A percentile compares a stretch with the other conserved stretches of the same genome.
Conservation (phyloP, 53 echinoderm and acorn worm genomes). For the Henricia sp. region DNA sequence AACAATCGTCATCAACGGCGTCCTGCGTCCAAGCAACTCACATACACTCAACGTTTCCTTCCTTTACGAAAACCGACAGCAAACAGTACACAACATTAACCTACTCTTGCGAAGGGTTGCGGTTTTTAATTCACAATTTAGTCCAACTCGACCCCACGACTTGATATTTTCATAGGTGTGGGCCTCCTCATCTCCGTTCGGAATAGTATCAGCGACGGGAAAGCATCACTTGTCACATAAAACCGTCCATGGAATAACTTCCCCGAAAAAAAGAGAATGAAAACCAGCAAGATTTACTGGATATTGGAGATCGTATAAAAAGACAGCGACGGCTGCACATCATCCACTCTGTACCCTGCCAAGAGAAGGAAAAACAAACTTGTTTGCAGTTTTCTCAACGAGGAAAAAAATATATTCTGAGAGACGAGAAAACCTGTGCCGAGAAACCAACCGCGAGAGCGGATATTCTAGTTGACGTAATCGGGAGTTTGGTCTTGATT, state of each 20-base stretch:
- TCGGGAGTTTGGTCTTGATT: constrained; percentile 49
- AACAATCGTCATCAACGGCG: too few relatives aligned
- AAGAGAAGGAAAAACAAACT: background rate
- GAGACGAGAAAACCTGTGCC: constrained; percentile 23
- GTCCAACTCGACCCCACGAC: background rate
- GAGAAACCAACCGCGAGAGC: constrained; percentile 9
- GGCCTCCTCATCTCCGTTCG: background rate
- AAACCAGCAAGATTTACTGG: constrained; percentile 10
- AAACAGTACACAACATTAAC: background rate
- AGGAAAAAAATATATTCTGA: constrained; percentile 11
- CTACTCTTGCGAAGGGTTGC: constrained; percentile 4
- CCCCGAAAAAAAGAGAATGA: background rate
- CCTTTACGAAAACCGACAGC: background rate
- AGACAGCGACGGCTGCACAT: background rate
- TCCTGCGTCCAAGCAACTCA: too few relatives aligned
- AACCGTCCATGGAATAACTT: constrained; percentile 41
- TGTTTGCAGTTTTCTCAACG: background rate
- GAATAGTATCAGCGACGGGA: constrained; percentile 24
- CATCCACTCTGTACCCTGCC: background rate
- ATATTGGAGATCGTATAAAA: constrained; percentile 5
- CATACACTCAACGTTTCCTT: background rate
- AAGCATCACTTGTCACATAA: constrained; percentile 44
- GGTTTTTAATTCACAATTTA: constrained; percentile 10
- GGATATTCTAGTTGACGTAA: constrained; percentile 58
- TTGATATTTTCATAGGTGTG: background rate